These are phyloP conservation scores for Xenopus petersii DNA, from an alignment of 2,797 vertebrate genomes.

Conservation along the genomic window DNA sequence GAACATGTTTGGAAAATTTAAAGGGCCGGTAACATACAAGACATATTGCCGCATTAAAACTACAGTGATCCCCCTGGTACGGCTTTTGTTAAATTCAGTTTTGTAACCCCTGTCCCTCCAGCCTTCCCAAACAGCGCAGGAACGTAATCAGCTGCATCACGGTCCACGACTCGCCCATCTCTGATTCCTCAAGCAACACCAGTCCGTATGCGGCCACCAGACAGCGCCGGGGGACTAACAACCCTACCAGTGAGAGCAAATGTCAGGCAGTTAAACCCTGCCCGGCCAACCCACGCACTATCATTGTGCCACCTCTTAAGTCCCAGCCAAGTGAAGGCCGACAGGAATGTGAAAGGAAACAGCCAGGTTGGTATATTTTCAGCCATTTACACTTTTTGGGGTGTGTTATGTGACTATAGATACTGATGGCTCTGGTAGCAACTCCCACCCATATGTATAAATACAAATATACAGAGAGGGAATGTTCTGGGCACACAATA, in stretches of 20 bases:
- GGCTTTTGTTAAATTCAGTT: neutral
- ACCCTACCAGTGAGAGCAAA: slow-evolving; percentile 77
- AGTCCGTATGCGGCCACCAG: slow-evolving; percentile 83
- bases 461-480: no score
- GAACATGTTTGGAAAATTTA: no score
- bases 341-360: slow-evolving; percentile 86
- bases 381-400: no score
- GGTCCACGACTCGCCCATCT: slow-evolving; percentile 95
- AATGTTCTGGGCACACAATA: no score
- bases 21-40: no score
- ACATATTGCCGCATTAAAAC: no score
- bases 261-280: slow-evolving; percentile 82
- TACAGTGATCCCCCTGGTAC: no score
- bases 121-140: slow-evolving; percentile 94
- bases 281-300: slow-evolving; percentile 86
- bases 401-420: no score
- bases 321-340: slow-evolving; percentile 81
- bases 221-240: slow-evolving; percentile 70
- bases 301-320: slow-evolving; percentile 96
- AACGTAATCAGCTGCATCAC: slow-evolving; percentile 99
- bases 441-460: no score
- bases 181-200: slow-evolving; percentile 89
- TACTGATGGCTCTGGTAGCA: no score
- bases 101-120: slow-evolving; percentile 52
- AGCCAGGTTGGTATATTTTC: slow-evolving; percentile 73